Percentiles rank a stretch among this genome's conserved stretches.
These are phyloP conservation scores for Scolopax mira DNA, from an alignment of 2,113 vertebrate species.

Conservation along the genomic window DNA sequence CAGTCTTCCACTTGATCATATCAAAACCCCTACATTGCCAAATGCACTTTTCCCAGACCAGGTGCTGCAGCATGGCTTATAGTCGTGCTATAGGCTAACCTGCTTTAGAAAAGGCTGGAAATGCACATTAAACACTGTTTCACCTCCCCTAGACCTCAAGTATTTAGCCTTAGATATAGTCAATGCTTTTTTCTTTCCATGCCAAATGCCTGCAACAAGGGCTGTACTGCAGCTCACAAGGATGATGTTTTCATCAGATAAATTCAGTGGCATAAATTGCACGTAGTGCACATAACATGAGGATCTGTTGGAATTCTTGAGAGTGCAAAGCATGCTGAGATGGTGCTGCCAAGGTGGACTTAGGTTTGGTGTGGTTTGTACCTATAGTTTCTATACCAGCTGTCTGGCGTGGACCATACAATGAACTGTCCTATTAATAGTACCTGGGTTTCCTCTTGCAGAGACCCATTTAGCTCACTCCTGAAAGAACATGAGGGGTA, in stretches of 20 bases:
- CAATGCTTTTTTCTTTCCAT: not conserved
- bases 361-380: not conserved
- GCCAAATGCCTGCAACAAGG: not conserved
- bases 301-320: not conserved
- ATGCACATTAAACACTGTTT: not conserved
- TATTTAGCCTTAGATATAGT: not conserved
- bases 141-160: not conserved
- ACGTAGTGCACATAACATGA: not conserved
- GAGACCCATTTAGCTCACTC: not conserved
- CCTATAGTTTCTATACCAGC: not conserved
- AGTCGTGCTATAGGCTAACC: not conserved
- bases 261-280: not conserved
- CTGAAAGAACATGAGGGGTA: not conserved
- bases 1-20: not conserved
- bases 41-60: not conserved
- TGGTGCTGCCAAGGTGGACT: not conserved
- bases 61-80: not conserved
- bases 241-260: not conserved
- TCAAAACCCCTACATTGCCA: not conserved
- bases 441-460: not conserved
- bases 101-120: not conserved
- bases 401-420: not conserved
- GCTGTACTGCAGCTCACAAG: not conserved
- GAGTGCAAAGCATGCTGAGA: not conserved
- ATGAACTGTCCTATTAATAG: not conserved